phyloP scores from a whole-genome alignment of 2,888 invertebrate genomes.

The Acleris sparsana region DNA sequence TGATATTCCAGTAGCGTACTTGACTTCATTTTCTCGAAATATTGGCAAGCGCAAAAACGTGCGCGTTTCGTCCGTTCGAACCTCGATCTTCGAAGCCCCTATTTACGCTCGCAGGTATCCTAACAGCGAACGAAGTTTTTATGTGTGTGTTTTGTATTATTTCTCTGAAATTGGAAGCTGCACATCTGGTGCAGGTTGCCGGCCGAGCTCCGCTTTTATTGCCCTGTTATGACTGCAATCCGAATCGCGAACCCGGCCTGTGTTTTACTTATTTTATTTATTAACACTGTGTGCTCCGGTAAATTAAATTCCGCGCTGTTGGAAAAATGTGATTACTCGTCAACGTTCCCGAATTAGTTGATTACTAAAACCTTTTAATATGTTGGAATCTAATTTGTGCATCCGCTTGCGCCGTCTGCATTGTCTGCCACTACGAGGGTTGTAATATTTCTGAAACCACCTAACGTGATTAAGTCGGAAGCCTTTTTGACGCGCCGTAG shows the following conservation, averaged over 20 bases:
- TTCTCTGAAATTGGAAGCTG: slow-evolving; percentile 67
- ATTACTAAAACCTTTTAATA: slow-evolving; percentile 35
- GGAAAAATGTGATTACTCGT: slow-evolving; percentile 48
- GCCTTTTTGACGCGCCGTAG: slow-evolving; percentile 56
- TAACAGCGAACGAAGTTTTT: slow-evolving; percentile 64
- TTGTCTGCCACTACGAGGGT: slow-evolving; percentile 37
- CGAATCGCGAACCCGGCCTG: slow-evolving; percentile 54
- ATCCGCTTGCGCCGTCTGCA: slow-evolving; percentile 14
- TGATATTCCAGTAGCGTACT: slow-evolving; percentile 6
- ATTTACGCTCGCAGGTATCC: slow-evolving; percentile 72
- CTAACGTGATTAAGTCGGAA: slow-evolving; percentile 58
- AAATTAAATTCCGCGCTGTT: slow-evolving; percentile 60
- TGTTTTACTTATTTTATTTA: slow-evolving; percentile 68
- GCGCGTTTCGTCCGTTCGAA: slow-evolving; percentile 59
- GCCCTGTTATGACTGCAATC: slow-evolving; percentile 74
- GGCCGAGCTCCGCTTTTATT: slow-evolving; percentile 61
- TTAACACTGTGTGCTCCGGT: slow-evolving; percentile 56
- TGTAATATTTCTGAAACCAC: slow-evolving; percentile 56
- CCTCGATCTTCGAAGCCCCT: slow-evolving; percentile 67
- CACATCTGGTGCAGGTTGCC: slow-evolving; percentile 67
- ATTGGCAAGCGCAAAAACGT: slow-evolving; percentile 49
- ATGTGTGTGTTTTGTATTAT: slow-evolving; percentile 62
- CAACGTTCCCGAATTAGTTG: slow-evolving; percentile 27
- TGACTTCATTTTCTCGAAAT: slow-evolving; percentile 32
- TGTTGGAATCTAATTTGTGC: slow-evolving; percentile 32